Evolutionary conservation across 1,140 invertebrate species (phyloP), one percentile per base, ranked within the genome.

Genomic region (Drosophila equinoxialis): DNA sequence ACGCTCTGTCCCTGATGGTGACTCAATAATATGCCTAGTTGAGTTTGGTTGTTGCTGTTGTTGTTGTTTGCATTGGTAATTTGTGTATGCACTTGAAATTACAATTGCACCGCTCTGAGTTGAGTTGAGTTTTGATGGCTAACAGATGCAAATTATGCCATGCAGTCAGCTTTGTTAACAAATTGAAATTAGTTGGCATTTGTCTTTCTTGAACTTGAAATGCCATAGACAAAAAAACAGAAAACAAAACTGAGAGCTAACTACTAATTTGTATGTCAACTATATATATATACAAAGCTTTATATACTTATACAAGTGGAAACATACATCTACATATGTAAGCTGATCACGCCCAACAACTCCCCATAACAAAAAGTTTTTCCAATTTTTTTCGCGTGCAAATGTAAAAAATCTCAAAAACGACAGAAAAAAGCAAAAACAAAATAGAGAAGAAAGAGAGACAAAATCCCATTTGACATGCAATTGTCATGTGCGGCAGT

Each of bases 201-300:
- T 30, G 14, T 59, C 65, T 65, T 66, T 71, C 60, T 63, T 87
- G 82, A 86, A 86, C 83, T 87, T 86, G 82, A 83, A 87, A 75
- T 83, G 80, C 70, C 65, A 65, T 67, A 51, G 45, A 51, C 45
- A 33, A 41, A n/a, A 20, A 58, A 41, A 55, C 42, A 51, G 23
- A 58, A 42, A 48, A 63, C 30, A 41, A 64, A 66, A 57, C 65
- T 13, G 30, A 60, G 55, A 60, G 68, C 61, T 71, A 73, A 57
- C 84, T 70, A 78, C 83, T 86, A 86, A 86, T 86, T 86, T 86
- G 77, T 83, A 72, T 87, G 83, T 86, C 83, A 83, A 82, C 73
- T 73, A 39, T 17, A 59, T 61, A 55, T 55, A 20, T 54, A 54
- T 10, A 30, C 20, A 55, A 30, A 48, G 17, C 13, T 51, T 51